Evolutionary conservation across 30 jellyfish, hydroid and myxozoan species (phyloP), one percentile per base, ranked within the genome.

Genomic region (Haliclystus octoradiatus): DNA sequence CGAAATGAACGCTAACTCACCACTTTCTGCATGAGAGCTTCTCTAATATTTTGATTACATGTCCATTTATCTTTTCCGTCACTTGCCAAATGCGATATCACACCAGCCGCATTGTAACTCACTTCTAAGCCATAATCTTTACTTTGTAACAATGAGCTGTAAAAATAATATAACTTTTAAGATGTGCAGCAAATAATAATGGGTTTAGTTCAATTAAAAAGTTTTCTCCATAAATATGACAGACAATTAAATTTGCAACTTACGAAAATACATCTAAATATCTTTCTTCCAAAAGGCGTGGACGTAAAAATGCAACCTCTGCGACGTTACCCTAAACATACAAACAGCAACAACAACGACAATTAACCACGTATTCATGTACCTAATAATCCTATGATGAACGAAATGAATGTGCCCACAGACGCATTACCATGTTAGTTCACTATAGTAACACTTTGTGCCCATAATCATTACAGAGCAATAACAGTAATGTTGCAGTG

Each of bases 291-390:
- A 78, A 67, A 26, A 84, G 50, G 13, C 28, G 72, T 2, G 66
- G 69, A 2, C 93, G 79, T 12, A 84, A 76, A 29, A 61, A 33
- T 35, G 66, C 34, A 29, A 84, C 95, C 47, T 84, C 95, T 3
- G 93, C 95, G 15, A 84, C 68, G 35, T 84, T 84, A 29, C 95
- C 95, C 95, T 84, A 40, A 33, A 64, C n/a, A n/a, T n/a, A n/a
- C n/a, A n/a, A n/a, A n/a, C n/a, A n/a, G n/a, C n/a, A n/a, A n/a
- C n/a, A n/a, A n/a, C n/a, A n/a, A n/a, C n/a, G n/a, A n/a, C n/a
- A n/a, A n/a, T n/a, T n/a, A n/a, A n/a, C n/a, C n/a, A n/a, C n/a
- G n/a, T n/a, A n/a, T n/a, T n/a, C n/a, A n/a, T n/a, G n/a, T n/a
- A n/a, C n/a, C n/a, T n/a, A n/a, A n/a, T n/a, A n/a, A n/a, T n/a